Conservation (phyloP, 2,888 invertebrate genomes). For the Caenorhabditis sp. region DNA sequence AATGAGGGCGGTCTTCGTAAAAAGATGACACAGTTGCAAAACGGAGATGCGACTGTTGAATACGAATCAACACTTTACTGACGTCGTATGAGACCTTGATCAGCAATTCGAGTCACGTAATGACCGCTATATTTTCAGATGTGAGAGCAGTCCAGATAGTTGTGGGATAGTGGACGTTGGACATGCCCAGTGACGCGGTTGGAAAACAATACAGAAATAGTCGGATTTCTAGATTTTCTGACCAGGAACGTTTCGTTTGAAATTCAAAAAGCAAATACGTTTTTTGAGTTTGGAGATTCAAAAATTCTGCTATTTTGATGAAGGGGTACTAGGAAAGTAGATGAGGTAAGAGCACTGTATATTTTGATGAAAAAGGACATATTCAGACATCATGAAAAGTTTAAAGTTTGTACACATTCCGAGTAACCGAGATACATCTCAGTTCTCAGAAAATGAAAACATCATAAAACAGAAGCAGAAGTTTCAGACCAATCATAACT, state of each 20-base stretch:
- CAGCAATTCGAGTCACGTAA: conserved; percentile 37
- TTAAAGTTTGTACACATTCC: neutral
- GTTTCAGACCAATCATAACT: neutral
- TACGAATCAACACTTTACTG: conserved; percentile 45
- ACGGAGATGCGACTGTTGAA: conserved; percentile 30
- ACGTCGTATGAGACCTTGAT: conserved; percentile 18
- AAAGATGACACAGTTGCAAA: conserved; percentile 46
- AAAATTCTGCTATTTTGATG: neutral
- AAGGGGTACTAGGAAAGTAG: neutral
- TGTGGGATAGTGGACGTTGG: conserved; percentile 16
- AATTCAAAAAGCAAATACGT: conserved; percentile 10
- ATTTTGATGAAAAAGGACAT: neutral
- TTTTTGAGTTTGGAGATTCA: neutral
- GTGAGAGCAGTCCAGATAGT: neutral
- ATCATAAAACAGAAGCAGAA: no score
- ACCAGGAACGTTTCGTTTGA: neutral
- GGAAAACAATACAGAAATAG: conserved; percentile 50
- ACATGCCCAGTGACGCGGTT: conserved; percentile 30
- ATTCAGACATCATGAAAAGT: neutral
- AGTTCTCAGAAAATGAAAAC: neutral
- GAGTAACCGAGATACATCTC: neutral
- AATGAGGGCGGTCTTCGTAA: conserved; percentile 36
- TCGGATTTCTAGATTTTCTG: neutral
- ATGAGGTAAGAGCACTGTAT: neutral
- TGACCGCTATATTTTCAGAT: conserved; percentile 48